Base-by-base conservation (phyloP, 2,113 vertebrate species). In the Brachypteracias leptosomus region DNA sequence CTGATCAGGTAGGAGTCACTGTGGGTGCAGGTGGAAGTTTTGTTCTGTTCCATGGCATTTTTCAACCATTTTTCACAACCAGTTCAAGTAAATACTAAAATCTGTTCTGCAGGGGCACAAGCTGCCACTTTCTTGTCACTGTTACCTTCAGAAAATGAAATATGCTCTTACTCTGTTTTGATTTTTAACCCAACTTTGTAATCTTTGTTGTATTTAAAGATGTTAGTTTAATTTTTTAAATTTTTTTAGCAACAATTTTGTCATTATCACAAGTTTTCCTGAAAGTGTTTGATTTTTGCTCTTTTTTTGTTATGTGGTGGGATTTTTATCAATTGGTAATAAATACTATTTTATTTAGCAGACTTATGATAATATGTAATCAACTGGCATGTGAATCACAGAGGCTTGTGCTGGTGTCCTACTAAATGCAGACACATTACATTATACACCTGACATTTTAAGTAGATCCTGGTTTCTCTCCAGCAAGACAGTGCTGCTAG, bases 301-400 rank as follows among this genome's bases (percentile, higher is more conserved):
- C 26, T 55, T 29, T 55, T 55, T 26, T 51, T 51, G 9, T 31
- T 62, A 44, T 71, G n/a, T n/a, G n/a, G n/a, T n/a, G n/a, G n/a
- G n/a, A n/a, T 81, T 72, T 36, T 2, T 62, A 35, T 88, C 44
- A 90, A 15, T 63, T 75, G 49, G 31, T 78, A 96, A 95, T 96
- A 97, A 96, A 94, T 95, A 91, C 84, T 97, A 72, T 97, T 98
- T 98, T 96, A 86, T 97, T 97, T 97, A 97, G 90, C 93, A 97
- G 94, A 73, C 96, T 97, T 97, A 79, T 91, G 66, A 87, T 97
- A 96, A 96, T 93, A 90, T 68, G 77, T 94, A 90, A 96, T 96
- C 93, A 95, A 61, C 80, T 92, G 90, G 83, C 88, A 97, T 96
- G 70, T 93, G 90, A 98, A 97, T 97, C 61, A 13, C 93, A 95